A percentile compares a stretch with the other conserved stretches of the same genome.
These are phyloP conservation scores for Falcaria lacertinaria DNA, from an alignment of 2,888 invertebrate species.

Conservation along the genomic window DNA sequence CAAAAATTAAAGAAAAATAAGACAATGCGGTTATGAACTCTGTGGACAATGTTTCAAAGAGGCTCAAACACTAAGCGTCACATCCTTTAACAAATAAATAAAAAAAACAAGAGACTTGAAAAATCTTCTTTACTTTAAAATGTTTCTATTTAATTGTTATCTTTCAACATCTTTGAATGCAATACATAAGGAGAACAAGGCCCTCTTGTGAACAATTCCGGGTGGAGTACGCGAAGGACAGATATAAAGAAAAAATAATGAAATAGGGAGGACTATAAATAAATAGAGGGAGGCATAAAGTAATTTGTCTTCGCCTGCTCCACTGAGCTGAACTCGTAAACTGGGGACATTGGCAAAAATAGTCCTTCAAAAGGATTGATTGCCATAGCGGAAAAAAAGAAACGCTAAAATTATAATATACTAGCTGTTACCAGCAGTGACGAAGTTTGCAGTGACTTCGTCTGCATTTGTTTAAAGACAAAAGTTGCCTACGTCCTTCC, in stretches of 20 bases:
- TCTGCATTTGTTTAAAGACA: no score
- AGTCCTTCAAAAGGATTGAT: no score
- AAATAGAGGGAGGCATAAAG: slow-evolving; percentile 51
- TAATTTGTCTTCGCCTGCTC: slow-evolving; percentile 57
- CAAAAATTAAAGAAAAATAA: no score
- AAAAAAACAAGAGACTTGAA: slow-evolving; percentile 5
- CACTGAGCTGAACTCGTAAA: slow-evolving; percentile 19
- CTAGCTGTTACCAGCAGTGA: no score
- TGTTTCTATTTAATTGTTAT: neutral
- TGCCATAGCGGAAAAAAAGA: no score
- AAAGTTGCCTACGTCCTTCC: no score
- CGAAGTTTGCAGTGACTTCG: no score
- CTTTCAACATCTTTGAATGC: neutral
- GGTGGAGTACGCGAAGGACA: slow-evolving; percentile 33
- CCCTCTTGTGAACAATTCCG: slow-evolving; percentile 7
- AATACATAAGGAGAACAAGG: slow-evolving; percentile 9
- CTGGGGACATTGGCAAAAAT: slow-evolving; percentile 19
- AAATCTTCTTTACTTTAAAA: slow-evolving; percentile 7
- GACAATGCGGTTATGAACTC: no score
- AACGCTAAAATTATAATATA: no score
- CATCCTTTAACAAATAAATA: no score
- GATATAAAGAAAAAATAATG: slow-evolving; percentile 39
- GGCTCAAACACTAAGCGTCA: no score
- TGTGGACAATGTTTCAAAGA: no score
- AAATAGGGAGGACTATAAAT: slow-evolving; percentile 29